phyloP scores from a whole-genome alignment of 2,888 invertebrate genomes.

The Epiblema foenella region DNA sequence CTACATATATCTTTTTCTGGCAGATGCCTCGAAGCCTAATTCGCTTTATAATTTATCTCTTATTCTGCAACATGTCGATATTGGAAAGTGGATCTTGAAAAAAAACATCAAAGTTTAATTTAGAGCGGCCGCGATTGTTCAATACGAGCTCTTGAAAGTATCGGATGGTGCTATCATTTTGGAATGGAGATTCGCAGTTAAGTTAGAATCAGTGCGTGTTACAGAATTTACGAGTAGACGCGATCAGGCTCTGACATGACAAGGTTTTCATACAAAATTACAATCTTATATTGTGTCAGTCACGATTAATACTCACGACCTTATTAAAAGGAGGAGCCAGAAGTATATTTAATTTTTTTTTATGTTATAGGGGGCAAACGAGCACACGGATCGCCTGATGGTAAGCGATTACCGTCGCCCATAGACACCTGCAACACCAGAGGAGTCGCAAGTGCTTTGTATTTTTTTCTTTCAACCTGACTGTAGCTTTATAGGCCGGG shows the following conservation, averaged over 20 bases:
- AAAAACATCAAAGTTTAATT: neutral
- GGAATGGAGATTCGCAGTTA: neutral
- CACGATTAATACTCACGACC: constrained; percentile 16
- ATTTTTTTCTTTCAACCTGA: too few relatives aligned
- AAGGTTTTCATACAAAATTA: constrained; percentile 13
- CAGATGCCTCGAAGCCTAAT: constrained; percentile 2
- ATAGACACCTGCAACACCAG: too few relatives aligned
- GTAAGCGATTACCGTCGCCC: too few relatives aligned
- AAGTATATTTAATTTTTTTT: too few relatives aligned
- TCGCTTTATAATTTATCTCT: neutral
- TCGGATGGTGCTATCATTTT: neutral
- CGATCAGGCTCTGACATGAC: constrained; percentile 16
- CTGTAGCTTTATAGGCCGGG: too few relatives aligned
- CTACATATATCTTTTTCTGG: neutral
- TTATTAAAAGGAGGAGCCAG: neutral
- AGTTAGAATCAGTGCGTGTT: neutral
- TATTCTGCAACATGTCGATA: too few relatives aligned
- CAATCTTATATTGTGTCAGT: constrained; percentile 4
- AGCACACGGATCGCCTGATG: too few relatives aligned
- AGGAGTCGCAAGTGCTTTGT: too few relatives aligned
- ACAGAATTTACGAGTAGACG: constrained; percentile 4
- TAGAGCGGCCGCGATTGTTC: neutral
- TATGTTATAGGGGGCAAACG: too few relatives aligned
- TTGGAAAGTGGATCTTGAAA: neutral
- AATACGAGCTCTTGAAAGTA: neutral